Base-by-base conservation (phyloP, 2,888 invertebrate species). In the Anaspis maculata region DNA sequence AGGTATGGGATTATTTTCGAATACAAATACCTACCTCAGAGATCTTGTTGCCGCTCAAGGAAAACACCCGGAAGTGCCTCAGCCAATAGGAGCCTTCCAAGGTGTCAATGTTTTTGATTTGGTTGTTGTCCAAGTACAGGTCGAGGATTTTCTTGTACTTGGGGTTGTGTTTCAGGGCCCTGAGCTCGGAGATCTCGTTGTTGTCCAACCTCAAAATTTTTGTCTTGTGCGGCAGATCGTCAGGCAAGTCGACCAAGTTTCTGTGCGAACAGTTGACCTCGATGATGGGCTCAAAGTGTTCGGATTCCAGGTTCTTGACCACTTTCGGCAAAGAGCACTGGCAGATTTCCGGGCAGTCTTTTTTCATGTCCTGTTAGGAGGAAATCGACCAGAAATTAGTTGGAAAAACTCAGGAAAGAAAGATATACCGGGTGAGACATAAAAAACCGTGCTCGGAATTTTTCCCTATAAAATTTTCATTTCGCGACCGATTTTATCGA, bases 41-140 rank as follows among this genome's bases (percentile, higher is more conserved):
- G 25, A 89, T 57, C 51, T 71, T 69, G 59, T 89, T 90, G 24
- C 79, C 79, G 25, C 76, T 72, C 16, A 90, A 68, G 51, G 83
- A 86, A n/a, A 89, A 66, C 2, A 84, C 74, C 30, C 87, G 71
- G 56, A 89, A 88, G 30, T 77, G 74, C 15, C 76, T 71, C 44
- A 89, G 71, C 86, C 86, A 90, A 50, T 78, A 74, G 0, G 84
- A 77, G 11, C 82, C 83, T 54, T 89, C 89, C 33, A 89, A 61
- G 2, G 75, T 72, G 24, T 78, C 76, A 24, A 82, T 73, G 25
- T 71, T 72, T 6, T 74, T 70, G 30, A 90, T 74, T 27, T 68
- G 69, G 60, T 90, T 90, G 54, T 83, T 74, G 52, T 87, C 86
- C 52, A 89, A 57, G 56, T 83, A 82, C 14, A 90, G 64, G 55